Evolutionary conservation across 2,113 vertebrate genomes (phyloP).

Genomic region (Paedocypris sp.): DNA sequence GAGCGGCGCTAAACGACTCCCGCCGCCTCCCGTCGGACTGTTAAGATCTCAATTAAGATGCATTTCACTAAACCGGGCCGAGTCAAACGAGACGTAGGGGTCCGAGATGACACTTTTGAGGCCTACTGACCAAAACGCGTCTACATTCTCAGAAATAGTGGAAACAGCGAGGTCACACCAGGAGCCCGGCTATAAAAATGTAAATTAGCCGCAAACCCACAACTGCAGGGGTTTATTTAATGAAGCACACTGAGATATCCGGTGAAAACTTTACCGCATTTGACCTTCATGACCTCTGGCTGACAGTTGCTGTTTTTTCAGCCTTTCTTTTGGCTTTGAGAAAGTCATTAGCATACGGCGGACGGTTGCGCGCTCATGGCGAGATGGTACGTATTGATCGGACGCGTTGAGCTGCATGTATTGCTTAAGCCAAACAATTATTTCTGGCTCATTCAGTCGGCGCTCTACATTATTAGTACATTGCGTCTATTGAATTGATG

Average conservation of each 20-base stretch:
- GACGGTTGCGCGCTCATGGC: neutral
- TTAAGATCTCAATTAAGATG: slow-evolving; percentile 51
- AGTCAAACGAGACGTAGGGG: slow-evolving; percentile 25
- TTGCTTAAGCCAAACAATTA: slow-evolving; percentile 2
- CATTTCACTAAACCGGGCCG: slow-evolving; percentile 33
- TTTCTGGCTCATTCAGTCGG: slow-evolving; percentile 4
- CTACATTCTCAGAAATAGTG: no score
- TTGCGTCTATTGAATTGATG: slow-evolving; percentile 13
- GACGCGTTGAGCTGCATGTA: neutral
- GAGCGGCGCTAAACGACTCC: slow-evolving; percentile 28
- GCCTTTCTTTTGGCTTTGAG: neutral
- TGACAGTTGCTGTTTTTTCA: neutral
- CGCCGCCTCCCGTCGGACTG: slow-evolving; percentile 18
- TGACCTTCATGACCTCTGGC: neutral
- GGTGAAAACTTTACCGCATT: neutral
- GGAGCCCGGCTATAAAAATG: no score
- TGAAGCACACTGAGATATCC: neutral
- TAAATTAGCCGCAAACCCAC: no score
- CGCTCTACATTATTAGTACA: slow-evolving; percentile 16
- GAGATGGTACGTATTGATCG: slow-evolving; percentile 7
- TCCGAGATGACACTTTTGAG: slow-evolving; percentile 1
- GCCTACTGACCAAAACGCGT: slow-evolving; percentile 7
- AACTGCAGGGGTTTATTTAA: no score
- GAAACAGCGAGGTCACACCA: no score
- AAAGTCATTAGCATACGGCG: neutral